Evolutionary conservation across 2,113 vertebrate genomes (phyloP), one percentile per base, ranked within the genome.

Genomic region (Promerops cafer): DNA sequence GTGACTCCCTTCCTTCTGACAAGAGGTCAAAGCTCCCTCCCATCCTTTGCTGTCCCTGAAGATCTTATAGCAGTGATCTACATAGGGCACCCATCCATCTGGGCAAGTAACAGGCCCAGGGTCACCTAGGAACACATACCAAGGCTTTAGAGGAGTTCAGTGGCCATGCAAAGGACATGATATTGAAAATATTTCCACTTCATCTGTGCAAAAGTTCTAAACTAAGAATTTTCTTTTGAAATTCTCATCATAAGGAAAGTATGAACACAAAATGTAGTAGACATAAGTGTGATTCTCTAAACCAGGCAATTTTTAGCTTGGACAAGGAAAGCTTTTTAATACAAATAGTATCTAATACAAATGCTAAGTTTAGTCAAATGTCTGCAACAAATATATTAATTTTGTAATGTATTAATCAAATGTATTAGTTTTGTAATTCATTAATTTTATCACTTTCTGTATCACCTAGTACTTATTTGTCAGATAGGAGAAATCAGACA

Each of bases 1-100:
- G 69, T 99, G 98, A 12, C 98, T 98, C 18, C 97, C 98, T 56
- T 99, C 98, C 94, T 98, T 99, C 80, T 97, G 97, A 44, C 99
- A 99, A 1, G 98, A 98, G 7, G 65, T 60, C 95, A 98, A 78
- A 26, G 99, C 99, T 4, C 98, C 98, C 47, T 91, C 98, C 98
- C 99, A 99, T 66, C 97, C 98, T 93, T 97, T 98, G 64, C 96
- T 96, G 53, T 89, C 98, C 86, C 98, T 98, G 65, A 98, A 92
- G 87, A 99, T 97, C 95, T 97, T 98, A 92, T 99, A 99, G 89
- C 99, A 99, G 92, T 98, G 94, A 11, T 98, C 98, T 40, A 88
- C 76, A 31, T 99, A 99, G 0, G 97, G 96, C 83, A 98, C 95
- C 99, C 99, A 99, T 59, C 97, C 97, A 49, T 24, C 92, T 44